Percentiles rank a stretch among this genome's conserved stretches.
phyloP scores from a whole-genome alignment of 37 sponge, comb jelly and placozoan genomes.

The Cliona cf. orientalis region DNA sequence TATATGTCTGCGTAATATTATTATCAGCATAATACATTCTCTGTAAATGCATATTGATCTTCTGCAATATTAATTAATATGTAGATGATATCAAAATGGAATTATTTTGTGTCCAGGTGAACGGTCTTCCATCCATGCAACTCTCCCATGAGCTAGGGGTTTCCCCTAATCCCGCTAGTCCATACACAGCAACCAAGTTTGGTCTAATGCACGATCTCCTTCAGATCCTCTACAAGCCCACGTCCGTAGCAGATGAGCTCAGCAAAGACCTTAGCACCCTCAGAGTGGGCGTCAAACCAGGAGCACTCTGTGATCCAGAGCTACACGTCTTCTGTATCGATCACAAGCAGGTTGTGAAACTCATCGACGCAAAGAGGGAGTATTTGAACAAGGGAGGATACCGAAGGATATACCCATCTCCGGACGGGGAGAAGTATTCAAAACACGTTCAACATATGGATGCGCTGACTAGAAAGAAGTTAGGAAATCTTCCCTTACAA shows the following conservation, averaged over 20 bases:
- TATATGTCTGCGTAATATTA: too few relatives aligned
- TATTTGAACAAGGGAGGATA: slow-evolving; percentile 62
- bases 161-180: slow-evolving; percentile 61
- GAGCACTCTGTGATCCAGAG: slow-evolving; percentile 41
- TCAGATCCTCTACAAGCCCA: slow-evolving; percentile 57
- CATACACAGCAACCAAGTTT: slow-evolving; percentile 84
- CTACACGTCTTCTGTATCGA: slow-evolving; percentile 63
- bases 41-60: not conserved
- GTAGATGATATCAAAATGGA: too few relatives aligned
- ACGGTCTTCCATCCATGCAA: slow-evolving; percentile 93
- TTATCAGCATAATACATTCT: too few relatives aligned
- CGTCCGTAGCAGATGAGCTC: slow-evolving; percentile 36
- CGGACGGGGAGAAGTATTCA: slow-evolving; percentile 51
- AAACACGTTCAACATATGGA: slow-evolving; percentile 53
- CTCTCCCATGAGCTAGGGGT: slow-evolving; percentile 87
- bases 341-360: slow-evolving; percentile 44
- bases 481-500: not conserved
- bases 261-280: slow-evolving; percentile 19
- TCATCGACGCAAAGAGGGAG: slow-evolving; percentile 64
- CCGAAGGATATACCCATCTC: slow-evolving; percentile 66
- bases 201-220: slow-evolving; percentile 79
- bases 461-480: slow-evolving; percentile 15
- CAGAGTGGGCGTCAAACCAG: slow-evolving; percentile 67
- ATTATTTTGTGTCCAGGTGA: slow-evolving; percentile 60
- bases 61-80: too few relatives aligned